A percentile compares a stretch with the other conserved stretches of the same genome.
phyloP scores from a whole-genome alignment of 30 jellyfish, hydroid and myxozoan species.

The Clytia hemisphaerica region DNA sequence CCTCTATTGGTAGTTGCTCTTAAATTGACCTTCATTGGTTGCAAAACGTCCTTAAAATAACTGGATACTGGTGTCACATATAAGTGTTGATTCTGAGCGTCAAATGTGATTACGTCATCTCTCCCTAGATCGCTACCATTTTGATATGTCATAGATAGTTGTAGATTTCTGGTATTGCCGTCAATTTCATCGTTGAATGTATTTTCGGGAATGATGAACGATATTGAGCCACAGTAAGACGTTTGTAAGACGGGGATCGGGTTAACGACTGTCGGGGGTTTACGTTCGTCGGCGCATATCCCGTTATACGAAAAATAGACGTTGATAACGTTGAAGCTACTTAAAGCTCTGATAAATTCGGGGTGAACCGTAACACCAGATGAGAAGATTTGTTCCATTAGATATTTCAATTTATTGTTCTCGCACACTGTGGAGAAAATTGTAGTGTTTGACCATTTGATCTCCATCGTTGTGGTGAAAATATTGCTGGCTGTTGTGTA shows the following conservation, averaged over 20 bases:
- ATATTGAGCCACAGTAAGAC: slow-evolving; percentile 53
- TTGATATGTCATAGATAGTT: slow-evolving; percentile 32
- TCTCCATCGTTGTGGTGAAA: slow-evolving; percentile 25
- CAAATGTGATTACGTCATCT: slow-evolving; percentile 39
- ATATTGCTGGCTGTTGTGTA: slow-evolving; percentile 15
- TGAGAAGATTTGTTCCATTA: slow-evolving; percentile 7
- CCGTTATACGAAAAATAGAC: slow-evolving; percentile 26
- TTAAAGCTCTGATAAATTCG: slow-evolving; percentile 34
- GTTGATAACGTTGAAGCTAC: slow-evolving; percentile 18
- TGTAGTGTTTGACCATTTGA: slow-evolving; percentile 62
- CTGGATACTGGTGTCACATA: slow-evolving; percentile 18
- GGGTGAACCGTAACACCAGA: slow-evolving; percentile 28
- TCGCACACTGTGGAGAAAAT: slow-evolving; percentile 43
- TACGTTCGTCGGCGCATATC: slow-evolving; percentile 32
- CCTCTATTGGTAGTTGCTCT: slow-evolving; percentile 85
- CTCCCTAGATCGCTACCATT: slow-evolving; percentile 22
- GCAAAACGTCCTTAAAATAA: not conserved
- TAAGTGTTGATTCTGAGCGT: slow-evolving; percentile 37
- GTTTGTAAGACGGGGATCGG: slow-evolving; percentile 42
- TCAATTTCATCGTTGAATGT: slow-evolving; percentile 72
- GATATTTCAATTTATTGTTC: not conserved
- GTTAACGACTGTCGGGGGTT: slow-evolving; percentile 60
- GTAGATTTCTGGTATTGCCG: slow-evolving; percentile 54
- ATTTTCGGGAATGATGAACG: slow-evolving; percentile 45
- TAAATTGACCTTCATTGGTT: slow-evolving; percentile 25